Evolutionary conservation across 2,113 vertebrate genomes (phyloP).

Genomic region (Pollachius pollachius): DNA sequence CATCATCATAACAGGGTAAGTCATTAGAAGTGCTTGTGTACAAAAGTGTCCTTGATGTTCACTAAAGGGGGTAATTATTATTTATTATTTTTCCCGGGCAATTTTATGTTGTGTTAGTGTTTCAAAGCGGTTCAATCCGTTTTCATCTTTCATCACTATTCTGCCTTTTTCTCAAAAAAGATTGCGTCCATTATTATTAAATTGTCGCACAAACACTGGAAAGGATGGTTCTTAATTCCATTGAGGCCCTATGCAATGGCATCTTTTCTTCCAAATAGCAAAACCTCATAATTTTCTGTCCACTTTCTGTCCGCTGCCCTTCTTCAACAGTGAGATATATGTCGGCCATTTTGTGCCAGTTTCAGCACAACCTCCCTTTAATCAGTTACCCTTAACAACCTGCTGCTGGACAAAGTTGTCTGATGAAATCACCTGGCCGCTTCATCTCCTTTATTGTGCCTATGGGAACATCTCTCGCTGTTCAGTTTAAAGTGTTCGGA

Average conservation of each 20-base stretch:
- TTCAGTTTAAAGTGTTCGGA: conserved; percentile 26
- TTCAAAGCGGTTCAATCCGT: background rate
- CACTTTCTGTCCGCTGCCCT: too few species aligned
- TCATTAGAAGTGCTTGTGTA: conserved; percentile 1
- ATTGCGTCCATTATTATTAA: too few species aligned
- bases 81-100: background rate
- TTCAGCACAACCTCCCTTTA: background rate
- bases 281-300: too few species aligned
- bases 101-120: background rate
- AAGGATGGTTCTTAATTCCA: too few species aligned
- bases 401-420: conserved; percentile 2
- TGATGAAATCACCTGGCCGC: conserved; percentile 20
- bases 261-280: too few species aligned
- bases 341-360: conserved; percentile 9
- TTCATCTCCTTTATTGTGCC: conserved; percentile 21
- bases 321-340: background rate
- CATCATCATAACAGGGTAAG: conserved; percentile 8
- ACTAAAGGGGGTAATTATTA: background rate
- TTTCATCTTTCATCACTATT: background rate
- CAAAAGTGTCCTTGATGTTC: conserved; percentile 7
- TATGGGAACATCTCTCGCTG: conserved; percentile 16
- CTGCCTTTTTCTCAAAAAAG: too few species aligned
- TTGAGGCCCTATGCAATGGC: too few species aligned
- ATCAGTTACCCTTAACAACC: conserved; percentile 1
- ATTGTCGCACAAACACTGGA: too few species aligned